Evolutionary conservation across 2,797 vertebrate genomes (phyloP).

Genomic region (Syngnathus rostellatus): DNA sequence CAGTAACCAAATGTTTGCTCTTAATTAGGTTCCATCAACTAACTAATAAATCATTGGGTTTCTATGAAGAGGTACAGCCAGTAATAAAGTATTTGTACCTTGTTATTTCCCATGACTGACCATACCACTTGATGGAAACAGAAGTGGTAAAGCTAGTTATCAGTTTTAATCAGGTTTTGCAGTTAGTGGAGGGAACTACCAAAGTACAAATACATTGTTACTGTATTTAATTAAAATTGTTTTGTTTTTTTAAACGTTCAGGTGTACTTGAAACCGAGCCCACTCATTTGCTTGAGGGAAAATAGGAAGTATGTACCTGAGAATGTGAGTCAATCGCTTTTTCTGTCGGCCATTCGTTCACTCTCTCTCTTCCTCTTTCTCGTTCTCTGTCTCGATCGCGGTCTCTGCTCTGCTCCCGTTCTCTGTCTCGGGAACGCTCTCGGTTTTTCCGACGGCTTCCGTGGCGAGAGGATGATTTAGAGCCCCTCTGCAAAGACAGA

Average conservation of each 20-base stretch:
- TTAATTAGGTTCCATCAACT: too few relatives aligned
- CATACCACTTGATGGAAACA: too few relatives aligned
- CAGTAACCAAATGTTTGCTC: too few relatives aligned
- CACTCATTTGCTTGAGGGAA: neutral
- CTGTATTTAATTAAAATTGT: too few relatives aligned
- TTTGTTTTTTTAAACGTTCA: neutral
- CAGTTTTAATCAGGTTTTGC: too few relatives aligned
- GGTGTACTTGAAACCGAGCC: neutral
- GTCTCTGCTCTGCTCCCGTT: conserved; percentile 56
- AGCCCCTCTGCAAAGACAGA: conserved; percentile 85
- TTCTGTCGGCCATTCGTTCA: conserved; percentile 80
- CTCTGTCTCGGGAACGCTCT: conserved; percentile 76
- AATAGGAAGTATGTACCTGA: neutral
- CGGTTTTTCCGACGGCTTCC: conserved; percentile 90
- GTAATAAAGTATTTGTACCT: too few relatives aligned
- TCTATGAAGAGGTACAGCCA: too few relatives aligned
- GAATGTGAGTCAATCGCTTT: conserved; percentile 78
- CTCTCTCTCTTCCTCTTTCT: conserved; percentile 65
- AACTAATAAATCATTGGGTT: too few relatives aligned
- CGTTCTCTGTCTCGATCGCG: conserved; percentile 64
- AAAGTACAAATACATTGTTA: too few relatives aligned
- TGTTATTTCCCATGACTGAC: too few relatives aligned
- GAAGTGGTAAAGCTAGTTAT: too few relatives aligned
- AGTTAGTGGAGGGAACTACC: too few relatives aligned
- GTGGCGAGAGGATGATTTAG: conserved; percentile 79